Percentiles rank a stretch among this genome's conserved stretches.
phyloP scores from a whole-genome alignment of 1,140 invertebrate genomes.

The Ctenoplectra terminalis region DNA sequence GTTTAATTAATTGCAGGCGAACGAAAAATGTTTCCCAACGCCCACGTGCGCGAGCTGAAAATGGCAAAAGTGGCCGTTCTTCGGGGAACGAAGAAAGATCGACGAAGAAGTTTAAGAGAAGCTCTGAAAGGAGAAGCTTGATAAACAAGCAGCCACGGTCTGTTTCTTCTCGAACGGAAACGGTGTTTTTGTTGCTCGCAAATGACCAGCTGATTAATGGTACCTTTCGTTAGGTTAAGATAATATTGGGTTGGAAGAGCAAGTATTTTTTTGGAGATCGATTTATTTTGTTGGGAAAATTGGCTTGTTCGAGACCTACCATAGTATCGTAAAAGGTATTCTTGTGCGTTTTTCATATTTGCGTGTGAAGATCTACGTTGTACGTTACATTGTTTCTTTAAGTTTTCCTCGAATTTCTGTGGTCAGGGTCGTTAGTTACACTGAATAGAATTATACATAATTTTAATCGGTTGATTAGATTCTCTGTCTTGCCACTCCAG shows the following conservation, averaged over 20 bases:
- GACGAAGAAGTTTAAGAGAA: neutral
- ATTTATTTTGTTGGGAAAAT: neutral
- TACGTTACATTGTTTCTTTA: no score
- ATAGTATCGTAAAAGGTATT: no score
- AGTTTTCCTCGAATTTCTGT: no score
- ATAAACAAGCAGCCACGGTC: neutral
- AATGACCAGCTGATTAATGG: neutral
- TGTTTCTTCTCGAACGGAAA: neutral
- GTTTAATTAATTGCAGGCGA: conserved; percentile 10
- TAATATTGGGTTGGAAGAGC: no score
- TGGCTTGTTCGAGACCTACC: no score
- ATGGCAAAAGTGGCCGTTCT: neutral
- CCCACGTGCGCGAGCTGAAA: neutral
- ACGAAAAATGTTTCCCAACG: neutral
- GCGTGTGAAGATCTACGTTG: no score
- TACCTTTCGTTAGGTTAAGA: neutral
- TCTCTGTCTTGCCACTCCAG: no score
- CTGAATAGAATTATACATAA: no score
- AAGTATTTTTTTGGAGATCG: no score
- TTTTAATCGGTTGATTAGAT: no score
- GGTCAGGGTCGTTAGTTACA: no score
- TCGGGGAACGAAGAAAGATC: neutral
- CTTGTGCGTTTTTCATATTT: no score
- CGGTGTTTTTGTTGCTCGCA: neutral
- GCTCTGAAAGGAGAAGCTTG: neutral